Percentiles rank a stretch among this genome's conserved stretches.
Conservation (phyloP, 2,113 vertebrate genomes). For the Deroptyus accipitrinus region DNA sequence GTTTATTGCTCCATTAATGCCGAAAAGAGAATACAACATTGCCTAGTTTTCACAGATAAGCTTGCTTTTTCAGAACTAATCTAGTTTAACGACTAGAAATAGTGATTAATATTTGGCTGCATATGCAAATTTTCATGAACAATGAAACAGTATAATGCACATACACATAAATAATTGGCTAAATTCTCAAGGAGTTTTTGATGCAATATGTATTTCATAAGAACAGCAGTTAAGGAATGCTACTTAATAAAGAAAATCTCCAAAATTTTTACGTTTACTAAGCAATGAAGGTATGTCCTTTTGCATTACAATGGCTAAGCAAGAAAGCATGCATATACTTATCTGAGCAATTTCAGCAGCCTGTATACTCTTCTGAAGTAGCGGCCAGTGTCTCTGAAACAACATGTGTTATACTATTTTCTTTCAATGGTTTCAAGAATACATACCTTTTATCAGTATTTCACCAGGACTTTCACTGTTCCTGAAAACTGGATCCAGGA, state of each 20-base stretch:
- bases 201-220: background rate
- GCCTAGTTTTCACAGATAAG: background rate
- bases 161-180: background rate
- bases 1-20: background rate
- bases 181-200: background rate
- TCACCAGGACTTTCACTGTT: background rate
- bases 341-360: background rate
- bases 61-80: background rate
- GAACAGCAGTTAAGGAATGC: background rate
- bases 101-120: background rate
- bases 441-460: background rate
- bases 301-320: background rate
- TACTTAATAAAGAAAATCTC: background rate
- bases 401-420: background rate
- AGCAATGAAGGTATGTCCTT: background rate
- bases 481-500: background rate
- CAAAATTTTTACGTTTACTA: background rate
- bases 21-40: background rate
- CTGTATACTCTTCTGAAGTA: background rate
- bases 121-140: background rate
- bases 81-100: background rate
- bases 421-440: background rate
- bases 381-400: background rate
- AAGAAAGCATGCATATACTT: background rate
- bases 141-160: background rate